A percentile compares a stretch with the other conserved stretches of the same genome.
phyloP scores from a whole-genome alignment of 2,797 vertebrate genomes.

The Syngnathus acus region DNA sequence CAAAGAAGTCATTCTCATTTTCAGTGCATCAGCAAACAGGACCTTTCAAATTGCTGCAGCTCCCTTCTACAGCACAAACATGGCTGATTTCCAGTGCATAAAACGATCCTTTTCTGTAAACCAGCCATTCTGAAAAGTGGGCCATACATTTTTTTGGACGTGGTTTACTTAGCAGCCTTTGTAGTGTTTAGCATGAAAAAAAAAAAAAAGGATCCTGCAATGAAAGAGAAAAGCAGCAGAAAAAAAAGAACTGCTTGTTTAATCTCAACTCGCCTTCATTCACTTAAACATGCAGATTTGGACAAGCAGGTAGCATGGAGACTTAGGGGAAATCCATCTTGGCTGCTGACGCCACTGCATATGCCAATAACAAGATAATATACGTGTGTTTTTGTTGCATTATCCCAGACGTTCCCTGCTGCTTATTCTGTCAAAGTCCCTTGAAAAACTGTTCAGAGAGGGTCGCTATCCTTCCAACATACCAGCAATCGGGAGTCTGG shows the following conservation, averaged over 20 bases:
- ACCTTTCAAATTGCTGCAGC: slow-evolving; percentile 2
- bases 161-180: slow-evolving; percentile 47
- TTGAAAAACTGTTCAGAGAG: slow-evolving; percentile 11
- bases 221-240: slow-evolving; percentile 26
- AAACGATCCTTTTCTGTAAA: slow-evolving; percentile 51
- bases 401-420: slow-evolving; percentile 29
- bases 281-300: slow-evolving; percentile 46
- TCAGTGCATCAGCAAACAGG: slow-evolving; percentile 31
- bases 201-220: slow-evolving; percentile 25
- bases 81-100: slow-evolving; percentile 59
- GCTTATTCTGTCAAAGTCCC: slow-evolving; percentile 24
- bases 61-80: slow-evolving; percentile 35
- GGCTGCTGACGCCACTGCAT: slow-evolving; percentile 35
- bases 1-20: slow-evolving; percentile 27
- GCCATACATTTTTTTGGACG: slow-evolving; percentile 26
- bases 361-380: slow-evolving; percentile 26
- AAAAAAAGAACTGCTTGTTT: slow-evolving; percentile 29
- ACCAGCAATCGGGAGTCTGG: slow-evolving; percentile 17
- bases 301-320: slow-evolving; percentile 18
- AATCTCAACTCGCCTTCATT: slow-evolving; percentile 22
- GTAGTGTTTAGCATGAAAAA: slow-evolving; percentile 19
- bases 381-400: slow-evolving; percentile 17
- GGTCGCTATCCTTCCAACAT: slow-evolving; percentile 23
- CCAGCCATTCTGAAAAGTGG: slow-evolving; percentile 34
- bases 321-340: slow-evolving; percentile 31